phyloP scores from a whole-genome alignment of 2,797 vertebrate species.

The Phalanger gymnotis region DNA sequence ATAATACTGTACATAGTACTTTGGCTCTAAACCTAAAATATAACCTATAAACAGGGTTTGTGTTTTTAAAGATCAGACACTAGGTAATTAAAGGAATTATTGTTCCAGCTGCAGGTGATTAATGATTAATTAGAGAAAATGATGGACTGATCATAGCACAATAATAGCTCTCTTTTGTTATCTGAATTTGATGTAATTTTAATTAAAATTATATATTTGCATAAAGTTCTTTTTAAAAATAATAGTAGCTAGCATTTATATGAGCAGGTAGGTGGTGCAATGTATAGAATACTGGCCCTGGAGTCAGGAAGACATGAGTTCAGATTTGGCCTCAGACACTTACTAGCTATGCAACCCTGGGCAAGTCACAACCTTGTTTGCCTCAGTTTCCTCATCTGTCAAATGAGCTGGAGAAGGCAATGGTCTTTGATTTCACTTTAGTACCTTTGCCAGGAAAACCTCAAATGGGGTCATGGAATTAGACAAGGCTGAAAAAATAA shows the following conservation, averaged over 20 bases:
- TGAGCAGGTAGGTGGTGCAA: neutral
- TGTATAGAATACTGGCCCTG: neutral
- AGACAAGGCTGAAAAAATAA: neutral
- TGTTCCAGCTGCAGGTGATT: conserved; percentile 72
- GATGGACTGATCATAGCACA: conserved; percentile 61
- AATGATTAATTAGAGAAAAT: conserved; percentile 79
- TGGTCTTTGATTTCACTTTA: too few relatives aligned
- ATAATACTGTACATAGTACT: conserved; percentile 42
- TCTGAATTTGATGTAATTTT: conserved; percentile 65
- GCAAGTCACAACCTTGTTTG: neutral
- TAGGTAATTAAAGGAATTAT: conserved; percentile 68
- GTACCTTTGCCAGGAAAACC: neutral
- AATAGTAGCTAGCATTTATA: neutral
- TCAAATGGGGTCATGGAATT: neutral
- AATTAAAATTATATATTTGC: conserved; percentile 31
- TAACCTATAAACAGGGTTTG: conserved; percentile 60
- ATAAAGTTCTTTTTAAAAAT: neutral
- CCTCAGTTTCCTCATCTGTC: neutral
- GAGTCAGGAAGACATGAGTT: neutral
- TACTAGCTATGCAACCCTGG: neutral
- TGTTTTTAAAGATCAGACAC: conserved; percentile 60
- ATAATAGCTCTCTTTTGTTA: conserved; percentile 63
- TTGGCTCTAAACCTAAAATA: conserved; percentile 45
- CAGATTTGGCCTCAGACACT: neutral
- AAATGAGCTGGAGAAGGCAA: neutral